Base-by-base conservation (phyloP, 2,888 invertebrate species). In the Helicoverpa assulta region DNA sequence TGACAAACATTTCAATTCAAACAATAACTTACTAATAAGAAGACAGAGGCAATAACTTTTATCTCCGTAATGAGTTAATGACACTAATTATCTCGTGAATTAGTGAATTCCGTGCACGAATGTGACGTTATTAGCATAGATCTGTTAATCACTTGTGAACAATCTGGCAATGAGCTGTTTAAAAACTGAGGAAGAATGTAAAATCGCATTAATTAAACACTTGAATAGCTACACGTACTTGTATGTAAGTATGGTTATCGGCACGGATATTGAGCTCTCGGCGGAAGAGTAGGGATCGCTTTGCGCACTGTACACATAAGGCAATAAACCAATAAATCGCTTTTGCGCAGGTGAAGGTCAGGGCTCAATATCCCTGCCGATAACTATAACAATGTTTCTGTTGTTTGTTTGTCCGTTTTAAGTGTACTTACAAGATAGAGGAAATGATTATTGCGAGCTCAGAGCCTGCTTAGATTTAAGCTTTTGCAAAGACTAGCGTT, bases 131-230 rank as follows among this genome's bases (percentile, higher is more conserved):
- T 70, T 70, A 76, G 8, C 60, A 61, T 54, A 61, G n/a, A 76
- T 71, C 50, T 74, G 19, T 74, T 76, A 76, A 74, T 74, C 64
- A 74, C 10, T 52, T 64, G 60, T 71, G 14, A 70, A 70, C 51
- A 65, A 76, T 76, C 71, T 55, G 59, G 8, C 43, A 66, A 59
- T 56, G 40, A 66, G 66, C 29, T 14, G 50, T 12, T 56, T 37
- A 76, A 63, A 58, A 59, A 76, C 5, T 54, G 12, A 62, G 72
- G 77, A 71, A 75, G 43, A 77, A 66, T 75, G 72, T 71, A 77
- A 66, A 47, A 71, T 59, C 52, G 72, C 40, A 43, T 77, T 40
- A 8, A 66, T 76, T 59, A 19, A 1, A 2, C 47, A 50, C 71
- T 63, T 69, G 7, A 76, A 21, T 59, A 53, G 56, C 19, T 37